Evolutionary conservation across 1,140 invertebrate genomes (phyloP), one percentile per base, ranked within the genome.

Genomic region (Diploscapter pachys): DNA sequence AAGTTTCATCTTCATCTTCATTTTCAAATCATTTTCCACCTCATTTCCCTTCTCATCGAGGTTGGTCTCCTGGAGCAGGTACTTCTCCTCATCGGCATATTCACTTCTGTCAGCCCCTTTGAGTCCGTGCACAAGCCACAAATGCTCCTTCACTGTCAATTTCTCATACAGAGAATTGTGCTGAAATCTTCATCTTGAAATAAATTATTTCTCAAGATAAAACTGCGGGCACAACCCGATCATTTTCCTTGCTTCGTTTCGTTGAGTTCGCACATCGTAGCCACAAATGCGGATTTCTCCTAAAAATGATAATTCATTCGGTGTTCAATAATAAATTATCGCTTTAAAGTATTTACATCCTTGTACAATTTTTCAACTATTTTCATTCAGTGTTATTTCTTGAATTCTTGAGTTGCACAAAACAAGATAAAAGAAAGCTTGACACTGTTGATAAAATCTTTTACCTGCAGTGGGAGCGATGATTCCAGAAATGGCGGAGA

Each of bases 141-240:
- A 80, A 78, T 88, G 87, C 75, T 88, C 87, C 61, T 81, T 70
- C 3, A 87, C 86, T 48, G 87, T 87, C 81, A 88, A 84, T 9
- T 75, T 71, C 31, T 85, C 83, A 81, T 83, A 87, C 61, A 87
- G 72, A 11, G 86, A 81, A 81, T 87, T 86, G 72, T 84, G 82
- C 31, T 31, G 31, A 31, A 31, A 31, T 31, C 31, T 31, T 31
- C 31, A 31, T 31, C 31, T 31, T 31, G 31, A 31, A 31, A 31
- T 31, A 53, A 48, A 31, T 31, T 31, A 31, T 31, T 31, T 31
- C 31, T 31, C 31, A 31, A 31, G 31, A 31, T 31, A 31, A 31
- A 49, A 3, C 75, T 88, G 87, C 0, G 76, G 72, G 65, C 76
- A 78, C 65, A 69, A 78, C 31, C 77, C 77, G 62, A 78, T 77